Conservation (phyloP, 1,140 invertebrate genomes). For the Eueides isabella region DNA sequence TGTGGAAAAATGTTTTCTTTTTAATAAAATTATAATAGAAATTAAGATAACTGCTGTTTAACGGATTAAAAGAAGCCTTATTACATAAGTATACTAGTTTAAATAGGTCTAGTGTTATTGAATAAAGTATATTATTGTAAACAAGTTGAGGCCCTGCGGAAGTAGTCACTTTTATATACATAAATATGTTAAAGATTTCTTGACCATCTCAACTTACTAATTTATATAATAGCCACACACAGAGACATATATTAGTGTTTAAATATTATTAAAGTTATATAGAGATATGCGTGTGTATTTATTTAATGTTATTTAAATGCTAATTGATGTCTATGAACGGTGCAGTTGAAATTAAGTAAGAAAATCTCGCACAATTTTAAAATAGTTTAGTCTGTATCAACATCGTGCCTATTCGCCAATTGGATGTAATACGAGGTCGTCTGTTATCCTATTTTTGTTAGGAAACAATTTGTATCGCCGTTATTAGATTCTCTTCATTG, state of each 20-base stretch:
- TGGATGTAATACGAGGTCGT: neutral
- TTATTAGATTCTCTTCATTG: neutral
- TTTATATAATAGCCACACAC: neutral
- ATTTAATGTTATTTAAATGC: neutral
- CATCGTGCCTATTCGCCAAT: neutral
- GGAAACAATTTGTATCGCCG: neutral
- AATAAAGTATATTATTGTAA: neutral
- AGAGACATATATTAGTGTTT: neutral
- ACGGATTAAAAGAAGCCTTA: neutral
- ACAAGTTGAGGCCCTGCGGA: neutral
- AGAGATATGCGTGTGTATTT: neutral
- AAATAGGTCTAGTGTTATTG: neutral
- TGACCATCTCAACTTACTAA: neutral
- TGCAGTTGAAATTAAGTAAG: neutral
- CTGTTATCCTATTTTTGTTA: neutral
- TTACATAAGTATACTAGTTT: constrained; percentile 2
- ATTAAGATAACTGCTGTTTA: neutral
- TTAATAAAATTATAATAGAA: no score
- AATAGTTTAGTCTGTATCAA: neutral
- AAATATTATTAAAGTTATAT: neutral
- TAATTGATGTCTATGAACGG: neutral
- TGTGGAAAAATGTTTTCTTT: no score
- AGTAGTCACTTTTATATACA: neutral
- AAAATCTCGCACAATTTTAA: constrained; percentile 13
- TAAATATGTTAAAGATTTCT: neutral